Evolutionary conservation across 2,113 vertebrate species (phyloP).

Genomic region (Bombycilla garrulus): DNA sequence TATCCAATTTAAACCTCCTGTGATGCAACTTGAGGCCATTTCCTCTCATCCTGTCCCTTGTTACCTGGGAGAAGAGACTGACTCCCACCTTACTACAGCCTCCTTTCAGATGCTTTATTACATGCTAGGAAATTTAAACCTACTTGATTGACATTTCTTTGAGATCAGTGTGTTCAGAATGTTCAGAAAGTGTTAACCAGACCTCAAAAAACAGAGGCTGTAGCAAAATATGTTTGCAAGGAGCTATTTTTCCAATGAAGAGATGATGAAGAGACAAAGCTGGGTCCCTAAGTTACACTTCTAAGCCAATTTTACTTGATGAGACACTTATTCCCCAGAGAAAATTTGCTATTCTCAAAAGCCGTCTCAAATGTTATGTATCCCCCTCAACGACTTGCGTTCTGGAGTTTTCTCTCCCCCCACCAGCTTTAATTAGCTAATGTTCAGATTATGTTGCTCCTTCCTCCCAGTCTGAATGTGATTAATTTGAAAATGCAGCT

Average conservation of each 20-base stretch:
- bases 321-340: rapidly evolving
- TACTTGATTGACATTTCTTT: background rate
- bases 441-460: background rate
- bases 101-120: background rate
- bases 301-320: background rate
- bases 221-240: background rate
- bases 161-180: background rate
- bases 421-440: background rate
- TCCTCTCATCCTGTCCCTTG: background rate
- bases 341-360: background rate
- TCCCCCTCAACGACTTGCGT: background rate
- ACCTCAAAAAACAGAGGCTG: background rate
- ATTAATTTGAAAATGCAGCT: background rate
- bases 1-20: background rate
- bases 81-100: rapidly evolving
- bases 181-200: background rate
- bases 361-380: background rate
- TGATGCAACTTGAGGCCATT: rapidly evolving
- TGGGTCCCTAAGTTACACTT: background rate
- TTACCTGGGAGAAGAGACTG: background rate
- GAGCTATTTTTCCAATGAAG: background rate
- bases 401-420: background rate
- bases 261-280: background rate
- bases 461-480: background rate
- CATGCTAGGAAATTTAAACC: background rate